Evolutionary conservation across 2,888 invertebrate species (phyloP).

Genomic region (Chloromyia formosa): DNA sequence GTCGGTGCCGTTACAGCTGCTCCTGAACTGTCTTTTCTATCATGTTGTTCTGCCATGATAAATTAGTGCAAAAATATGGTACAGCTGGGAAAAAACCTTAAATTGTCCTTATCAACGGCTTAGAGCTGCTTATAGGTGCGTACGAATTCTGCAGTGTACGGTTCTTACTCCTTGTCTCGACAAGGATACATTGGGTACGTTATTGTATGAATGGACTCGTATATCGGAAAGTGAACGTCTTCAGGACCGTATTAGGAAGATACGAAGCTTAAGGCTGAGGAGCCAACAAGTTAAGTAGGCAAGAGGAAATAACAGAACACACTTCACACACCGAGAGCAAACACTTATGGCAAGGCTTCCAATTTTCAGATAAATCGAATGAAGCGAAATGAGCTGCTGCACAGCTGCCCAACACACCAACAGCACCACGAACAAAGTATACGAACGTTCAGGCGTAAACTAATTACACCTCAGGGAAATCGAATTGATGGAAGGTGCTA

Average conservation of each 20-base stretch:
- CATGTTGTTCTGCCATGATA: constrained; percentile 15
- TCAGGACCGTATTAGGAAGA: too few species aligned
- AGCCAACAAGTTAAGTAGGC: background rate
- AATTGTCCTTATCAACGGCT: background rate
- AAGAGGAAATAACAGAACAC: background rate
- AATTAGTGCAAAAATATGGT: constrained; percentile 1
- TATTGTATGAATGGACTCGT: too few species aligned
- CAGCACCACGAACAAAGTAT: background rate
- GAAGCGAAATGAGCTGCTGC: background rate
- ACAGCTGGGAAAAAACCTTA: background rate
- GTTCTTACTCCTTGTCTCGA: too few species aligned
- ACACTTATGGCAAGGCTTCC: constrained; percentile 7
- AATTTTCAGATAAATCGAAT: background rate
- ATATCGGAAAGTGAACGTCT: too few species aligned
- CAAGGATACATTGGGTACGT: too few species aligned
- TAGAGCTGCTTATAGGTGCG: background rate
- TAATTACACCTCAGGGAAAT: constrained; percentile 38
- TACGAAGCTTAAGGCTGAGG: too few species aligned
- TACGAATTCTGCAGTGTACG: background rate
- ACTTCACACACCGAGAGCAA: constrained; percentile 23
- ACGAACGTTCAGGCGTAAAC: constrained; percentile 26
- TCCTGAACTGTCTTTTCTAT: constrained; percentile 18
- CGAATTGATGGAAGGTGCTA: constrained; percentile 25
- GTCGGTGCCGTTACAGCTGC: constrained; percentile 28
- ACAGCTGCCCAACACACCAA: background rate